Base-by-base conservation (phyloP, 2,797 vertebrate genomes). In the Denticeps clupeoides region DNA sequence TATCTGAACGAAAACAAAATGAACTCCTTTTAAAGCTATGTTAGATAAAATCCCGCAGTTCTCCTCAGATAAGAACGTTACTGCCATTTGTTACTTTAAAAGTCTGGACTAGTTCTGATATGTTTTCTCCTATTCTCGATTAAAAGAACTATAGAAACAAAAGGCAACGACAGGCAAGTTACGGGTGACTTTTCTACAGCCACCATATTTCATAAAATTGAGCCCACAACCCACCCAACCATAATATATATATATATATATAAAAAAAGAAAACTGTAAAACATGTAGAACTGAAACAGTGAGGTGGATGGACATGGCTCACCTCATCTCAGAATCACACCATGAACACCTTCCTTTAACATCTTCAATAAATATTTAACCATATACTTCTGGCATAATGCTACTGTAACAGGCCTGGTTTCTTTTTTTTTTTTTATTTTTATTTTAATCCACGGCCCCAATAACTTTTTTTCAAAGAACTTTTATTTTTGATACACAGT, bases 101-200 rank as follows among this genome's bases (percentile, higher is more conserved):
- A 68, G 43, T 70, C 65, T 68, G 56, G 51, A 79, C 68, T 68
- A 71, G 53, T 33, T 64, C 53, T 80, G 78, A 84, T 82, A 83
- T 82, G 80, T 82, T 57, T 65, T 70, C 57, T 65, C 62, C 68
- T 69, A 75, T 50, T 65, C 62, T 68, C 64, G 67, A 58, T 45
- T 68, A 76, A 70, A 78, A 80, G 42, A 71, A 72, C 48, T 4
- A 68, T 73, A 74, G 52, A 82, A 82, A 79, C 63, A 62, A 81
- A 84, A 82, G 82, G 83, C 81, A 84, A 80, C 78, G 77, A 72
- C 78, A 77, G 75, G 75, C 71, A 67, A 71, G 72, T 76, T 72
- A 72, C 78, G 74, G 69, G 70, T 77, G 71, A 74, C 78, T 75
- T 68, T 81, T 77, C 68, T 53, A 57, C 60, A 68, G 52, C 67